Conservation (phyloP, 2,113 vertebrate genomes). For the Onychostruthus taczanowskii region DNA sequence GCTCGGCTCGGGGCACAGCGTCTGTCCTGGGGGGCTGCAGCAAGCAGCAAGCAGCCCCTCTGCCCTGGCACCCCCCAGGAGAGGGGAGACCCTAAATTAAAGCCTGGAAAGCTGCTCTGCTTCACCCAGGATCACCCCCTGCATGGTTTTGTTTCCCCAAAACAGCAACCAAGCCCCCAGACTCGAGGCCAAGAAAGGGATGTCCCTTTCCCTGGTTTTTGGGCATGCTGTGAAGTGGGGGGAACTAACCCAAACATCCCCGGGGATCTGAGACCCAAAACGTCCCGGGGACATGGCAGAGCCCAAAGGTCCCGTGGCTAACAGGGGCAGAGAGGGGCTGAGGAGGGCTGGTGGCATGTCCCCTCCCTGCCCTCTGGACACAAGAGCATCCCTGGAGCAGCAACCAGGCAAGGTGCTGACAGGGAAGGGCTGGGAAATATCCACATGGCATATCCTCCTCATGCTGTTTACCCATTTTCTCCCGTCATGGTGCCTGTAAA, state of each 20-base stretch:
- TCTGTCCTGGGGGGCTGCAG: conserved; percentile 43
- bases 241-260: no score
- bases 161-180: accelerated
- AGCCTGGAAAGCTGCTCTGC: background rate
- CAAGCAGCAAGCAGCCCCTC: background rate
- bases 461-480: background rate
- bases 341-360: background rate
- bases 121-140: background rate
- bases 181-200: background rate
- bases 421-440: background rate
- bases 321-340: background rate
- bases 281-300: background rate
- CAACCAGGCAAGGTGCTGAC: background rate
- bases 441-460: accelerated
- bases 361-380: background rate
- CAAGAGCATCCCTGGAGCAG: background rate
- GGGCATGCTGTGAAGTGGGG: background rate
- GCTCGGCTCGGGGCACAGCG: background rate
- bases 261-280: background rate
- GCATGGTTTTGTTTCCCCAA: background rate
- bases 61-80: accelerated
- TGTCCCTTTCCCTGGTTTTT: background rate
- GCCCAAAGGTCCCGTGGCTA: background rate
- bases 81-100: background rate
- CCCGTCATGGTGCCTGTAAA: accelerated